These are phyloP conservation scores for Leptinotarsa defecta DNA, from an alignment of 1,140 invertebrate species.

Conservation along the genomic window DNA sequence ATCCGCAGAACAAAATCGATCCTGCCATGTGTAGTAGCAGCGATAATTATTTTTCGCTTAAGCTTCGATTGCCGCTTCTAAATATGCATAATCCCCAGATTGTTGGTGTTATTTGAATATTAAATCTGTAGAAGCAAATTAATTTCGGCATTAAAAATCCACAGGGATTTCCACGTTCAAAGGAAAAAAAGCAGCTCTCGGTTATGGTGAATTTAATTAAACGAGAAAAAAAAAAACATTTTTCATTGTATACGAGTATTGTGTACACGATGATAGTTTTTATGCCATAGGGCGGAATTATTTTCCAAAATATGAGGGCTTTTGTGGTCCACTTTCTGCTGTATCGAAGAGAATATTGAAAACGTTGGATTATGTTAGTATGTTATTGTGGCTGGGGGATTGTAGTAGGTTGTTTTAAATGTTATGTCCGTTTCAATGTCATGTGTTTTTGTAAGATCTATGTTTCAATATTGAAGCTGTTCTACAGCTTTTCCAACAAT, in stretches of 20 bases:
- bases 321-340: no score
- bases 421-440: no score
- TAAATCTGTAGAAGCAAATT: constrained; percentile 1
- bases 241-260: not conserved
- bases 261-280: no score
- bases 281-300: no score
- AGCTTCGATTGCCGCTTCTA: constrained; percentile 5
- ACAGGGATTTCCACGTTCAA: not conserved
- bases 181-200: not conserved
- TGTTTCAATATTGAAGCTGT: no score
- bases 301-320: no score
- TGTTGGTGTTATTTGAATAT: constrained; percentile 8
- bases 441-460: no score
- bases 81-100: not conserved
- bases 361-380: no score
- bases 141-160: not conserved
- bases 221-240: not conserved
- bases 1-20: not conserved
- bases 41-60: not conserved
- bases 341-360: no score
- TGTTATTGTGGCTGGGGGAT: no score
- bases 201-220: not conserved
- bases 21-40: not conserved
- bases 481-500: no score
- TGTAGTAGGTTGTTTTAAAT: no score